phyloP scores from a whole-genome alignment of 2,113 vertebrate species.

The Malurus alboscapulatus region DNA sequence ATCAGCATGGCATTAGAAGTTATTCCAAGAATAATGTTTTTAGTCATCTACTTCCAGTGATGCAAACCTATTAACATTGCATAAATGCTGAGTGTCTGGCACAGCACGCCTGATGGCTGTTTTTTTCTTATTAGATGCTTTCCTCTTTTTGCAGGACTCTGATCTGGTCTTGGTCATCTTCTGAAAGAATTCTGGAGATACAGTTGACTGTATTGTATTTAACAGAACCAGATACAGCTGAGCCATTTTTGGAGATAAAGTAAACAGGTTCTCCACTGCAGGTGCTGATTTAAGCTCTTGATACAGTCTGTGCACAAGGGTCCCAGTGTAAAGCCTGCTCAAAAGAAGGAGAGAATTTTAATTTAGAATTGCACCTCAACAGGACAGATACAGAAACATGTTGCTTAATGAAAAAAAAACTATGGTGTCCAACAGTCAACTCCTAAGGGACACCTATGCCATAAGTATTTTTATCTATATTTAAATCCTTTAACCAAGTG shows the following conservation, averaged over 20 bases:
- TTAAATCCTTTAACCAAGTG: neutral
- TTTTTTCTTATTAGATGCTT: neutral
- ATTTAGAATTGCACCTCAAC: neutral
- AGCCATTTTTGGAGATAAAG: conserved; percentile 61
- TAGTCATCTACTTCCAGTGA: conserved; percentile 51
- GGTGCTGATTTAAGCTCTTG: conserved; percentile 67
- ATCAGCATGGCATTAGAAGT: neutral
- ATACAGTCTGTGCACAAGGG: conserved; percentile 81
- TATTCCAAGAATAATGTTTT: neutral
- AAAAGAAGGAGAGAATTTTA: neutral
- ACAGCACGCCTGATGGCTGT: neutral
- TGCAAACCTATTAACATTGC: conserved; percentile 60
- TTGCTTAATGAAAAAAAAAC: neutral
- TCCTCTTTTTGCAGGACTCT: conserved; percentile 35
- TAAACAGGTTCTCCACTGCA: conserved; percentile 73
- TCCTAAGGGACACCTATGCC: neutral
- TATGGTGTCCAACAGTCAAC: neutral
- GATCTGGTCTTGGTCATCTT: conserved; percentile 15
- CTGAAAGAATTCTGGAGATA: conserved; percentile 55
- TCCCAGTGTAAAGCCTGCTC: conserved; percentile 87
- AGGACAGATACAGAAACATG: neutral
- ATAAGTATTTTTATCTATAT: neutral
- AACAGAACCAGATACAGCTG: conserved; percentile 74
- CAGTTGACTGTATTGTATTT: conserved; percentile 18
- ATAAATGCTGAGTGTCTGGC: neutral